Evolutionary conservation across 2,113 vertebrate genomes (phyloP), one percentile per base, ranked within the genome.

Genomic region (Catharus minimus): DNA sequence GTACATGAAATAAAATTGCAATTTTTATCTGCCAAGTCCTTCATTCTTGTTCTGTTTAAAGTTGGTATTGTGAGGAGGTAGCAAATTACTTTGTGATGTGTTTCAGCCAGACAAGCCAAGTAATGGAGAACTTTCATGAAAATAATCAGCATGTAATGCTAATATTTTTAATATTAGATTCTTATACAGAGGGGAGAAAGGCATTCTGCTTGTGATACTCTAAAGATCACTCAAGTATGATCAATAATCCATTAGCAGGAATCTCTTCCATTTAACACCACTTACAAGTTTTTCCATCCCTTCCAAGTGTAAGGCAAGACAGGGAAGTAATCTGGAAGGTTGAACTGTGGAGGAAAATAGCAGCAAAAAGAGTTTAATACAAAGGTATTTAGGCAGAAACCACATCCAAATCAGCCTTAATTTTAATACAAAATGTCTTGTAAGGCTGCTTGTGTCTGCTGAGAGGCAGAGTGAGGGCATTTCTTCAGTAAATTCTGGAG

Each of bases 211-310:
- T 80, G 44, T 86, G 33, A 36, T 75, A 32, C 24, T 84, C 60
- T 60, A 15, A 43, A 44, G 49, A 41, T 95, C 5, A 19, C 67
- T 92, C 46, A 58, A 66, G 11, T 69, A n/a, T 82, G 49, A 91
- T 91, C 69, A 94, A 96, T 94, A 95, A 81, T 28, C 47, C 43
- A 62, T 92, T 86, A 93, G 57, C 39, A 49, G 66, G 86, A 89
- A 92, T 82, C 84, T 93, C 53, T 89, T 86, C 80, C 78, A 60
- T 68, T 95, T 93, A 81, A 89, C 50, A 85, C 39, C 44, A 20
- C 66, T 86, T 82, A 46, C 33, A 68, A 47, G 38, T 36, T 81
- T 78, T 91, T 52, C 46, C 41, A 38, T 46, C 46, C 41, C 58
- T 91, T 76, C 43, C 55, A 80, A 36, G 32, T 58, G 38, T 60